Evolutionary conservation across 1,140 invertebrate species (phyloP).

Genomic region (Drosophila pandora): DNA sequence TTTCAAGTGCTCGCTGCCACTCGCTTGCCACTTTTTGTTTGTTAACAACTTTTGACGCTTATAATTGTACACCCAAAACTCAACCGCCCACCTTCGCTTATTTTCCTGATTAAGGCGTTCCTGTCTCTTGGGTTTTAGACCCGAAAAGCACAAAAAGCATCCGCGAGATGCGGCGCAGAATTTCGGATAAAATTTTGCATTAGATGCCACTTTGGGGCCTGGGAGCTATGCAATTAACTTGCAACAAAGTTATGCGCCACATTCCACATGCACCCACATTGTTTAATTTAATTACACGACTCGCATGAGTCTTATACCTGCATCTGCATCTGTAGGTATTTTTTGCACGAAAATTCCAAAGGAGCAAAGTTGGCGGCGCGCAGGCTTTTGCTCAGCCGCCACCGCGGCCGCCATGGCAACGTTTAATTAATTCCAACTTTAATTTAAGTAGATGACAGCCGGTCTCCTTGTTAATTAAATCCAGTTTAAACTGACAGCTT

Average conservation of each 20-base stretch:
- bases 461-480: constrained; percentile 56
- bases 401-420: constrained; percentile 36
- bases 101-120: constrained; percentile 29
- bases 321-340: constrained; percentile 11
- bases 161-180: constrained; percentile 2
- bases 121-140: constrained; percentile 8
- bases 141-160: constrained; percentile 10
- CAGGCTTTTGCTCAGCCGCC: constrained; percentile 6
- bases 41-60: constrained; percentile 71
- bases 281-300: constrained; percentile 74
- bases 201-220: constrained; percentile 33
- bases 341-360: constrained; percentile 38
- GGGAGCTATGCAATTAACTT: constrained; percentile 62
- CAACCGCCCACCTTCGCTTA: constrained; percentile 6
- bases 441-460: constrained; percentile 46
- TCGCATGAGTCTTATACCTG: constrained; percentile 39
- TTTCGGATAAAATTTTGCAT: constrained; percentile 23
- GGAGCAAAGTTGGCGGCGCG: constrained; percentile 22
- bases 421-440: constrained; percentile 57
- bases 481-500: constrained; percentile 55
- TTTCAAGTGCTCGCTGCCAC: constrained; percentile 64
- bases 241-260: constrained; percentile 56
- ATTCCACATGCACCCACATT: constrained; percentile 60
- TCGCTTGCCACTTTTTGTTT: constrained; percentile 72
- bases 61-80: constrained; percentile 58